These are phyloP conservation scores for Microhierax caerulescens DNA, from an alignment of 2,797 vertebrate species.

Conservation along the genomic window DNA sequence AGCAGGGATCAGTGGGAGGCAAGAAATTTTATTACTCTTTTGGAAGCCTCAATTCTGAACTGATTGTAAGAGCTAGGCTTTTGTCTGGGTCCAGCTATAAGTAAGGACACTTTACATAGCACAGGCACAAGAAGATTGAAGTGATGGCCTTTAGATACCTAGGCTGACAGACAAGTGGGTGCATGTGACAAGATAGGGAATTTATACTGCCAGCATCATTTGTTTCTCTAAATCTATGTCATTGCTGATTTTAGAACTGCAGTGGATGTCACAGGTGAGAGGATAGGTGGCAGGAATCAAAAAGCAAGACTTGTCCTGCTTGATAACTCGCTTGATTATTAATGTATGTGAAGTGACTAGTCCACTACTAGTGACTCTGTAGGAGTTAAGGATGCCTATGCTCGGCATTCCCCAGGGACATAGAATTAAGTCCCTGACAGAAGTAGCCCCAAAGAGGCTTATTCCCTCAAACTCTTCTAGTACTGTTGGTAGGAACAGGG, in stretches of 20 bases:
- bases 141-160: background rate
- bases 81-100: background rate
- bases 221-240: background rate
- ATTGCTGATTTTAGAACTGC: background rate
- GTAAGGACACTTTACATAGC: background rate
- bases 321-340: background rate
- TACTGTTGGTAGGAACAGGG: background rate
- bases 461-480: background rate
- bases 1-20: background rate
- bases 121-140: background rate
- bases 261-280: background rate
- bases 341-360: background rate
- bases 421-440: background rate
- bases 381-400: background rate
- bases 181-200: background rate
- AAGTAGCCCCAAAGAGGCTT: background rate
- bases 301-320: background rate
- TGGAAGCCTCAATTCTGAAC: background rate
- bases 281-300: background rate
- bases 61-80: background rate
- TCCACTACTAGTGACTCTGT: background rate
- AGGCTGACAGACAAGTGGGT: background rate
- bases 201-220: background rate
- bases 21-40: background rate
- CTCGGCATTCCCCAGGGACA: background rate